These are phyloP conservation scores for Agrochola lychnidis DNA, from an alignment of 2,888 invertebrate species.

Conservation along the genomic window DNA sequence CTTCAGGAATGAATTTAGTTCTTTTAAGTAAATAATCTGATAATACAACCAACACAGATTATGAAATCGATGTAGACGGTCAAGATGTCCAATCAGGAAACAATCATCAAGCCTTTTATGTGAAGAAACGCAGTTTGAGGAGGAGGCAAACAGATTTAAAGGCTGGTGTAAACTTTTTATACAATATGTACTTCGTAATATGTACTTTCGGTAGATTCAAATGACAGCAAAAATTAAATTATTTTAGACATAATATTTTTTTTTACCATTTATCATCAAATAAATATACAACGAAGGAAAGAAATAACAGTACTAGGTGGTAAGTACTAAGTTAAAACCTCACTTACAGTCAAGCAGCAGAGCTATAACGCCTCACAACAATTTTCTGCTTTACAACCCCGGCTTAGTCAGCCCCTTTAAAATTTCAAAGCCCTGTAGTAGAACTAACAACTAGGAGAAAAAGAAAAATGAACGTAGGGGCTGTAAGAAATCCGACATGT, in stretches of 20 bases:
- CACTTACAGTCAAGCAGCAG: neutral
- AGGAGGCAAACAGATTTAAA: neutral
- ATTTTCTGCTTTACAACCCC: slow-evolving; percentile 48
- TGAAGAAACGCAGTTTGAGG: neutral
- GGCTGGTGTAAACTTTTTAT: neutral
- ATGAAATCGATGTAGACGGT: neutral
- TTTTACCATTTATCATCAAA: too few relatives aligned
- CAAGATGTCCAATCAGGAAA: neutral
- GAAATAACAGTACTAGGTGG: too few relatives aligned
- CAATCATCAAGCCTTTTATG: neutral
- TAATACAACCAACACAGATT: neutral
- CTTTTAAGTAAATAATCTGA: neutral
- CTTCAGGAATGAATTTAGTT: neutral
- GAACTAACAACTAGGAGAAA: slow-evolving; percentile 67
- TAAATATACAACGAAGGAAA: too few relatives aligned
- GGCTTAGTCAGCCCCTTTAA: slow-evolving; percentile 58
- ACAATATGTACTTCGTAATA: neutral
- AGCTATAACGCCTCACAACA: slow-evolving; percentile 40
- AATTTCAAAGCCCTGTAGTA: slow-evolving; percentile 70
- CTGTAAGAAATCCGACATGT: slow-evolving; percentile 73
- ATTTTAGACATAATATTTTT: too few relatives aligned
- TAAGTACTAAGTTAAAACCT: too few relatives aligned
- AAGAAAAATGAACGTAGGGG: slow-evolving; percentile 71
- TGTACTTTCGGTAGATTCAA: neutral
- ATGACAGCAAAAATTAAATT: too few relatives aligned